A percentile compares a stretch with the other conserved stretches of the same genome.
Conservation (phyloP, 2,113 vertebrate genomes). For the Steatornis caripensis region DNA sequence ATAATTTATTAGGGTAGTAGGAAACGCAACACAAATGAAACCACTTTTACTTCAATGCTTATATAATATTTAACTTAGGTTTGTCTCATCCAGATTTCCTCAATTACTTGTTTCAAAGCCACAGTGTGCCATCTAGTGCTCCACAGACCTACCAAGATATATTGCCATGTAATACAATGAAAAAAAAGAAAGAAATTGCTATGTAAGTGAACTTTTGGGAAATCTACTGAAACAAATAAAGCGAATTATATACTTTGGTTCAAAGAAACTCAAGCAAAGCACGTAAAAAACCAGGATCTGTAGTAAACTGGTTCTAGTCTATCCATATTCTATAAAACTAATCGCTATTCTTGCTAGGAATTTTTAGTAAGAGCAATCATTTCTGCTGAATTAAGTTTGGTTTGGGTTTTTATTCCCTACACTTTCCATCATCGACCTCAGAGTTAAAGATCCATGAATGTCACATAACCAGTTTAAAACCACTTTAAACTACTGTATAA, state of each 20-base stretch:
- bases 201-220: background rate
- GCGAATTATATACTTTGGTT: background rate
- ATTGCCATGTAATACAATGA: rapidly evolving
- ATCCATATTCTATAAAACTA: background rate
- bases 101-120: background rate
- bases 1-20: background rate
- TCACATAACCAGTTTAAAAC: background rate
- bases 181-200: background rate
- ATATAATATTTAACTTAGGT: background rate
- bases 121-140: conserved; percentile 71
- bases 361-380: background rate
- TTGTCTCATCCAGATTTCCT: background rate
- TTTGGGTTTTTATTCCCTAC: background rate
- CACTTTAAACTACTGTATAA: background rate
- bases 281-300: background rate
- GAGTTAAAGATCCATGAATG: background rate
- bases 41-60: background rate
- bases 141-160: background rate
- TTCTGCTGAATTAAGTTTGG: background rate
- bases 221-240: background rate
- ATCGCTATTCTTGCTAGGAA: background rate
- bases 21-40: background rate
- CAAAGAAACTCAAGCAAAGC: background rate
- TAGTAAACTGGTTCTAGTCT: background rate
- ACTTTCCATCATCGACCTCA: background rate